Conservation (phyloP, 2,797 vertebrate species). For the Gouania willdenowi region DNA sequence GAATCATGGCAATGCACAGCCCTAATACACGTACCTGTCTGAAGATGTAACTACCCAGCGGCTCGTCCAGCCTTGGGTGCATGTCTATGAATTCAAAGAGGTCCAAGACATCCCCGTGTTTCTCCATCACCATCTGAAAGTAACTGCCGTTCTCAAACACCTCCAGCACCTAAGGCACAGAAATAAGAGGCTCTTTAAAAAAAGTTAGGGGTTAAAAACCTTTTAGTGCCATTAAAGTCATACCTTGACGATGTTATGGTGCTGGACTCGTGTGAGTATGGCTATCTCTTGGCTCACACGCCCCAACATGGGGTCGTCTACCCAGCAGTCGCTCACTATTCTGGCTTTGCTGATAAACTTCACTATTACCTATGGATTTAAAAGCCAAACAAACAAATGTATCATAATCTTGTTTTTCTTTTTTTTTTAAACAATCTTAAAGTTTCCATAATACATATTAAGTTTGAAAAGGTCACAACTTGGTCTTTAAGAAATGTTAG, state of each 20-base stretch:
- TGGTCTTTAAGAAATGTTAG: background rate
- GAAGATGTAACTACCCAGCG: conserved; percentile 91
- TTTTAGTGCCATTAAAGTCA: background rate
- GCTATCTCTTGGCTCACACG: conserved; percentile 88
- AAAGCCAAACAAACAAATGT: background rate
- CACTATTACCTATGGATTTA: conserved; percentile 80
- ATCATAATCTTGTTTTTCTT: background rate
- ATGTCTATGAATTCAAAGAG: conserved; percentile 93
- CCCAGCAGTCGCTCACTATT: conserved; percentile 88
- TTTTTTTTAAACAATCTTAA: too few relatives aligned
- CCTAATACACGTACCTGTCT: conserved; percentile 84
- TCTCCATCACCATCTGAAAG: conserved; percentile 97
- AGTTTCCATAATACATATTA: too few relatives aligned
- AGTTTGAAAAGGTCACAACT: too few relatives aligned
- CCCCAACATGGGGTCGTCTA: conserved; percentile 85
- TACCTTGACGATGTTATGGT: conserved; percentile 90
- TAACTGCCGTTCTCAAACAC: conserved; percentile 90
- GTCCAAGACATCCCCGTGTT: conserved; percentile 89
- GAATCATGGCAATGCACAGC: too few relatives aligned
- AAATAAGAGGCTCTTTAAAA: background rate
- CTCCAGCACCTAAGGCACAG: conserved; percentile 73
- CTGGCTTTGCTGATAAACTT: conserved; percentile 93
- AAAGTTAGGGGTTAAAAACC: background rate
- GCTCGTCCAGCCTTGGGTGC: conserved; percentile 87
- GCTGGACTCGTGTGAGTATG: conserved; percentile 84